Evolutionary conservation across 2,113 vertebrate genomes (phyloP).

Genomic region (Leucopsar rothschildi): DNA sequence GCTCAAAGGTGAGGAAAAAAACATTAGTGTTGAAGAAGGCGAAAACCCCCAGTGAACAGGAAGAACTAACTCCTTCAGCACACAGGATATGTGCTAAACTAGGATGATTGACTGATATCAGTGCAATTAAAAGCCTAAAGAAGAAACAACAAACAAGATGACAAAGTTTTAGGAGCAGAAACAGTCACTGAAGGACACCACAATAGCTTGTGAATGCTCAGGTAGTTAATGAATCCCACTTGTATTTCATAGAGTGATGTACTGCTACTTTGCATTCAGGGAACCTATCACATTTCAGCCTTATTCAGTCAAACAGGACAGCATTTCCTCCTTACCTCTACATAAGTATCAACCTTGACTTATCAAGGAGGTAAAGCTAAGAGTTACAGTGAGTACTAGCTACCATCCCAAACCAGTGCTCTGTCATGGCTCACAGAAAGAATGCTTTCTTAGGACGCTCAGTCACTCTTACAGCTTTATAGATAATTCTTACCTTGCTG

Average conservation of each 20-base stretch:
- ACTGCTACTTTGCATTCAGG: neutral
- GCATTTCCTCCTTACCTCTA: neutral
- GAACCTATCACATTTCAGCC: neutral
- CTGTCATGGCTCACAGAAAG: neutral
- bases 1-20: neutral
- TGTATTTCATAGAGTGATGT: neutral
- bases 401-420: neutral
- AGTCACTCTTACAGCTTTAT: neutral
- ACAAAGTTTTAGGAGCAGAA: neutral
- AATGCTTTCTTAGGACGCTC: neutral
- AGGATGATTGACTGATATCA: neutral
- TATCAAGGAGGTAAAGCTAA: neutral
- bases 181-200: neutral
- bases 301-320: neutral
- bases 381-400: neutral
- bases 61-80: neutral
- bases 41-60: neutral
- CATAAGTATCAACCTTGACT: neutral
- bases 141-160: neutral
- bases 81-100: neutral
- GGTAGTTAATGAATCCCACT: neutral
- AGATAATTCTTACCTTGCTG: constrained; percentile 75
- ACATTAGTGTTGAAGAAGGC: neutral
- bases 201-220: neutral
- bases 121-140: neutral